A percentile compares a stretch with the other conserved stretches of the same genome.
These are phyloP conservation scores for Muschampia plurimacula DNA, from an alignment of 2,888 invertebrate genomes.

Conservation along the genomic window DNA sequence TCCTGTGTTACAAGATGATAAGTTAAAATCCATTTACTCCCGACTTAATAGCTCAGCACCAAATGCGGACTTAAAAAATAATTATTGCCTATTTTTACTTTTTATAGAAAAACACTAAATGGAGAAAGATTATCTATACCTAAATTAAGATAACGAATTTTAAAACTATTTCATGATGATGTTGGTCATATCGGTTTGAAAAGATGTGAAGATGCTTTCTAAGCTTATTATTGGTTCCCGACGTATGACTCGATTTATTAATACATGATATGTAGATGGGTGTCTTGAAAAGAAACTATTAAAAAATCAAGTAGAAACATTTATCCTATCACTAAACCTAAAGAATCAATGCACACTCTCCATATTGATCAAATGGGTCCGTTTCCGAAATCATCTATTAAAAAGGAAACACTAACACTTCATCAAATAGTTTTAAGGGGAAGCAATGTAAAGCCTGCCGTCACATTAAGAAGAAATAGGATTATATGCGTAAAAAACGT, in stretches of 20 bases:
- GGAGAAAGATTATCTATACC: neutral
- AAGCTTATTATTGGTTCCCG: neutral
- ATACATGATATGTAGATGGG: neutral
- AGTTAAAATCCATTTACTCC: neutral
- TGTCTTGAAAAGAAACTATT: neutral
- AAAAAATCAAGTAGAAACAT: neutral
- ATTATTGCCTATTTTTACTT: neutral
- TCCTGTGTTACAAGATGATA: neutral
- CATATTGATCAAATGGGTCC: neutral
- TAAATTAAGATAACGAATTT: neutral
- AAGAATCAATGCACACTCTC: neutral
- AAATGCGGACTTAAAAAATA: neutral
- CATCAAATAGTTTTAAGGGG: too few species aligned
- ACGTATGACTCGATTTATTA: neutral
- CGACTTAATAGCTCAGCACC: neutral
- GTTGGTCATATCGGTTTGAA: neutral
- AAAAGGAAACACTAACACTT: neutral
- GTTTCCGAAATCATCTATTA: neutral
- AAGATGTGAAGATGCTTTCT: neutral
- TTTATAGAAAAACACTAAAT: neutral
- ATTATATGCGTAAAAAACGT: neutral
- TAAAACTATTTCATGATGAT: neutral
- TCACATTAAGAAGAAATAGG: too few species aligned
- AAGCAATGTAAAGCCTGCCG: too few species aligned
- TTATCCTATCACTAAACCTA: neutral